These are phyloP conservation scores for Xylocopa sonorina DNA, from an alignment of 1,140 invertebrate species.

Conservation along the genomic window DNA sequence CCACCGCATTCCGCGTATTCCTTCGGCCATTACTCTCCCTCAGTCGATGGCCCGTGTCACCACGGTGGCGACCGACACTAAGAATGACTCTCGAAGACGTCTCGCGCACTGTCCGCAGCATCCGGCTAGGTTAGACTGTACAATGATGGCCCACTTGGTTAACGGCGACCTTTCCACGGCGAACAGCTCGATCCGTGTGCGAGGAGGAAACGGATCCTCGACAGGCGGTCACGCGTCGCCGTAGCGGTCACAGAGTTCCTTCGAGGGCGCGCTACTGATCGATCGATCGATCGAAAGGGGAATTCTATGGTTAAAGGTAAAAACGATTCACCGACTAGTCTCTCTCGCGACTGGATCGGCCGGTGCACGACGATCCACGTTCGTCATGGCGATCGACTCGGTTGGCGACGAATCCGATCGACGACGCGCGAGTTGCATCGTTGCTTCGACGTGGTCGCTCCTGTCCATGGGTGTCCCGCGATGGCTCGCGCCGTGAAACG, in stretches of 20 bases:
- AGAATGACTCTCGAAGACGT: slow-evolving; percentile 16
- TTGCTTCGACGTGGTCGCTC: background rate
- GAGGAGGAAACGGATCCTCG: background rate
- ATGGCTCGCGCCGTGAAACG: slow-evolving; percentile 20
- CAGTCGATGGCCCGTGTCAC: background rate
- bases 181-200: too few species aligned
- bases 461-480: background rate
- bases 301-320: slow-evolving; percentile 26
- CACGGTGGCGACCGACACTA: slow-evolving; percentile 2
- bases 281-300: slow-evolving; percentile 26
- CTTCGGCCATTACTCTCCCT: background rate
- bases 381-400: background rate
- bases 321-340: slow-evolving; percentile 14
- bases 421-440: slow-evolving; percentile 4
- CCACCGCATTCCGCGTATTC: too few species aligned
- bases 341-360: background rate
- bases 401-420: background rate
- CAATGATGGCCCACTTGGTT: slow-evolving; percentile 48
- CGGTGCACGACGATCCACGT: slow-evolving; percentile 10
- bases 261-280: slow-evolving; percentile 24
- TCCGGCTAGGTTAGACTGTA: slow-evolving; percentile 37
- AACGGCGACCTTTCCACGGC: slow-evolving; percentile 6
- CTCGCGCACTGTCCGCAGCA: background rate
- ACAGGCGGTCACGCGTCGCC: background rate
- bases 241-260: slow-evolving; percentile 8